Conservation (phyloP, 2,797 vertebrate genomes). For the Cyclura pinguis region DNA sequence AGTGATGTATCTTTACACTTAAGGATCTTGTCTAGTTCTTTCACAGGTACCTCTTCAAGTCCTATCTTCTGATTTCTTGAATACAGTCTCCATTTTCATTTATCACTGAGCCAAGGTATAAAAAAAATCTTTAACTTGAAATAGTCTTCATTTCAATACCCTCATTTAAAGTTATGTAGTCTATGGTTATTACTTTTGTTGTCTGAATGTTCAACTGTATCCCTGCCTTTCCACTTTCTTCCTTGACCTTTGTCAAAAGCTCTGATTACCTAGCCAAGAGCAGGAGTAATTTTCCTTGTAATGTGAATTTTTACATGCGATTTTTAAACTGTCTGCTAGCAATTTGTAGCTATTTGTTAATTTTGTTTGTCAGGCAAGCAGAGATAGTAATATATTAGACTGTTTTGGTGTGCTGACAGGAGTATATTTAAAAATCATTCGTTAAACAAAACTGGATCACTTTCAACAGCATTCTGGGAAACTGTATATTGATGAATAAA, state of each 20-base stretch:
- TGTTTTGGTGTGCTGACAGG: conserved; percentile 14
- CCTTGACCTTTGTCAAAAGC: background rate
- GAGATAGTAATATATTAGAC: background rate
- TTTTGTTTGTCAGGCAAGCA: background rate
- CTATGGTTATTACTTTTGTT: too few species aligned
- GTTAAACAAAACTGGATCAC: conserved; percentile 38
- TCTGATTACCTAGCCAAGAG: background rate
- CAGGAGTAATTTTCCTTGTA: background rate
- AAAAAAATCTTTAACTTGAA: too few species aligned
- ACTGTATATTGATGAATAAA: conserved; percentile 26
- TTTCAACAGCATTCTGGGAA: conserved; percentile 49
- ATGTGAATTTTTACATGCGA: background rate
- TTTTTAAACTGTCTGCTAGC: background rate
- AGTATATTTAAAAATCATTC: conserved; percentile 18
- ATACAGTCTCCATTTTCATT: too few species aligned
- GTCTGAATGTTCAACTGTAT: too few species aligned
- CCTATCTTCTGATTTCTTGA: too few species aligned
- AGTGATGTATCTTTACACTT: too few species aligned
- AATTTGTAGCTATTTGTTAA: conserved; percentile 6
- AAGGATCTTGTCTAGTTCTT: too few species aligned
- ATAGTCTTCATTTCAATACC: too few species aligned
- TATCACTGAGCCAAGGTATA: too few species aligned
- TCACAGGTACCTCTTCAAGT: too few species aligned
- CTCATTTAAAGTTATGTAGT: too few species aligned
- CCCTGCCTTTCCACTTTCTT: background rate